Evolutionary conservation across 1,140 invertebrate genomes (phyloP), one percentile per base, ranked within the genome.

Genomic region (Drosophila arizonae): DNA sequence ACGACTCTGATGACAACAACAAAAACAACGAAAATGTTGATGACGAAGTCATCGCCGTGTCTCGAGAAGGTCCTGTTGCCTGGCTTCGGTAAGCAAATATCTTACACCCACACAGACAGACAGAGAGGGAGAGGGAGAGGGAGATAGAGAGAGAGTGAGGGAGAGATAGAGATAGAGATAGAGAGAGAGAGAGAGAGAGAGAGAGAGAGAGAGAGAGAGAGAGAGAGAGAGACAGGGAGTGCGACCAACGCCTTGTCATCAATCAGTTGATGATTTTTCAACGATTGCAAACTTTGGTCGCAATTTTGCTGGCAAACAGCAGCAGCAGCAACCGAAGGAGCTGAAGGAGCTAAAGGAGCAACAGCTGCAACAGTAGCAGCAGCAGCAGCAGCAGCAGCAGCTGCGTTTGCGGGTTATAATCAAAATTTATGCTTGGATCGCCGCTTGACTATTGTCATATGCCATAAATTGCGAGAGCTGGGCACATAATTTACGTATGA

Each of bases 401-500:
- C 67, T 87, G 78, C 33, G 58, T 54, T 43, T 36, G 24, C 33
- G 55, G 57, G 76, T 64, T 39, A 56, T 85, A 85, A 85, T 85
- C 81, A 87, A 69, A 86, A 87, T 86, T 79, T 86, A 86, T 87
- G 81, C 82, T 81, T 64, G 57, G 62, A 77, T 69, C 78, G 33
- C 70, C 72, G 48, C 74, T 62, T 63, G 63, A 78, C 76, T 64
- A 69, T 57, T 66, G 81, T 61, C 81, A 86, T 71, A 78, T 81
- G 81, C 77, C 72, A 86, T 86, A 87, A 86, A 87, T 87, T 75
- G 81, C 61, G 48, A 24, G 48, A 67, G 54, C 64, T 33, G 51
- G 41, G 41, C 52, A 76, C 80, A 70, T 86, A 76, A 86, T 82
- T 86, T 86, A 81, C 82, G 72, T 87, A 68, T 75, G 81, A 87